Evolutionary conservation across 1,140 invertebrate genomes (phyloP), one percentile per base, ranked within the genome.

Genomic region (Diuraphis noxia): DNA sequence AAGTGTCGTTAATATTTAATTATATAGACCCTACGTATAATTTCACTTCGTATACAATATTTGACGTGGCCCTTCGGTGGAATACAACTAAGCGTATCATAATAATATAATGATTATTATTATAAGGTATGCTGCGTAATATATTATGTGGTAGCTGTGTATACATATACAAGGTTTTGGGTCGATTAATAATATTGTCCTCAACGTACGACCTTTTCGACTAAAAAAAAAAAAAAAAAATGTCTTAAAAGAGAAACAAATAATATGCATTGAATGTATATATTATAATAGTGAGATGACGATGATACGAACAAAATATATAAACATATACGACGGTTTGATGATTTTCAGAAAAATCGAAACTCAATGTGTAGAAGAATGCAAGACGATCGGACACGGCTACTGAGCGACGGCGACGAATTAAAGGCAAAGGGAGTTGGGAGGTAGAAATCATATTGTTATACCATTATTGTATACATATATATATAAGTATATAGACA

Each of bases 291-390:
- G 34, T 49, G n/a, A 3, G 21, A 49, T 8, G 43, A 86, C 1
- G 21, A 86, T 46, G 81, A 84, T 34, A 84, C 30, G 38, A 82
- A 82, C 25, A 82, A 82, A 25, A 82, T 43, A 82, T n/a, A n/a
- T n/a, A 41, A 10, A 38, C 38, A 77, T 6, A 5, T 17, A 79
- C 34, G 25, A 40, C 25, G 40, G 38, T n/a, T 72, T n/a, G 56
- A 72, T 82, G 81, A 82, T 82, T 82, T 82, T 82, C 6, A 25
- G 30, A 82, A 82, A 82, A 40, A 82, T 82, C 81, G 9, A 82
- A 82, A 82, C 30, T 82, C 36, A 5, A 82, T 6, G 38, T n/a
- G 56, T 63, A 63, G 17, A 82, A 82, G 81, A 82, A 82, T 82
- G 81, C 36, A 25, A 82, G 38, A n/a, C 38, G 81, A 38, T 82